phyloP scores from a whole-genome alignment of 2,888 invertebrate species.

The Cremastobaeus sp. region DNA sequence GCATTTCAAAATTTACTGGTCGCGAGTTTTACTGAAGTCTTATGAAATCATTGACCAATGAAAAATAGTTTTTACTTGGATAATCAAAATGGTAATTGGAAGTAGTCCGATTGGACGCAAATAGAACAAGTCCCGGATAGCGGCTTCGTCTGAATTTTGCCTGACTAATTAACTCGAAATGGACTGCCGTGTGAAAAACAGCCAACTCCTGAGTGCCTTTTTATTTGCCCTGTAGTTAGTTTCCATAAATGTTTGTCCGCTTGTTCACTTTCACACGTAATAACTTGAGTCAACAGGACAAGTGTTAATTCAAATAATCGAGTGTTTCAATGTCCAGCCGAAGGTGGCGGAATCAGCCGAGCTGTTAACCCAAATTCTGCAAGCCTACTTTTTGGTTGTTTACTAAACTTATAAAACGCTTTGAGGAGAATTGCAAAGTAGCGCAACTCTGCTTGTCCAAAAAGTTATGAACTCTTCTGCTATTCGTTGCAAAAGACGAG shows the following conservation, averaged over 20 bases:
- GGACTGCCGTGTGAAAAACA: too few relatives aligned
- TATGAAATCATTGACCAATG: too few relatives aligned
- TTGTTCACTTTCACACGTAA: neutral
- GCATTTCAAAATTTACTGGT: too few relatives aligned
- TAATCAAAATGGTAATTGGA: too few relatives aligned
- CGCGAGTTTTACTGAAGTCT: too few relatives aligned
- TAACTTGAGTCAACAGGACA: slow-evolving; percentile 17
- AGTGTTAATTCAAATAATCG: slow-evolving; percentile 22
- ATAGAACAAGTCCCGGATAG: too few relatives aligned
- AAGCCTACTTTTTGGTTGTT: slow-evolving; percentile 52
- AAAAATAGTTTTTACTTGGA: too few relatives aligned
- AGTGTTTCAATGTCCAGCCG: slow-evolving; percentile 9
- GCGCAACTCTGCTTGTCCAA: slow-evolving; percentile 66
- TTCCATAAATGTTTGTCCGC: neutral
- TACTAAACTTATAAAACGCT: slow-evolving; percentile 54
- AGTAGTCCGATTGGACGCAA: too few relatives aligned
- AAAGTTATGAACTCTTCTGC: slow-evolving; percentile 61
- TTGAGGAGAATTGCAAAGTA: slow-evolving; percentile 64
- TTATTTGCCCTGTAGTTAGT: slow-evolving; percentile 1
- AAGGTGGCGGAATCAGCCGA: slow-evolving; percentile 40
- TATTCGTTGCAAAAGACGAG: slow-evolving; percentile 33
- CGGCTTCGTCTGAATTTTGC: too few relatives aligned
- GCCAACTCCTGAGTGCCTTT: too few relatives aligned
- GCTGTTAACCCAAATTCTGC: slow-evolving; percentile 47
- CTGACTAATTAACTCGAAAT: too few relatives aligned